Base-by-base conservation (phyloP, 2,113 vertebrate species). In the Jacana jacana region DNA sequence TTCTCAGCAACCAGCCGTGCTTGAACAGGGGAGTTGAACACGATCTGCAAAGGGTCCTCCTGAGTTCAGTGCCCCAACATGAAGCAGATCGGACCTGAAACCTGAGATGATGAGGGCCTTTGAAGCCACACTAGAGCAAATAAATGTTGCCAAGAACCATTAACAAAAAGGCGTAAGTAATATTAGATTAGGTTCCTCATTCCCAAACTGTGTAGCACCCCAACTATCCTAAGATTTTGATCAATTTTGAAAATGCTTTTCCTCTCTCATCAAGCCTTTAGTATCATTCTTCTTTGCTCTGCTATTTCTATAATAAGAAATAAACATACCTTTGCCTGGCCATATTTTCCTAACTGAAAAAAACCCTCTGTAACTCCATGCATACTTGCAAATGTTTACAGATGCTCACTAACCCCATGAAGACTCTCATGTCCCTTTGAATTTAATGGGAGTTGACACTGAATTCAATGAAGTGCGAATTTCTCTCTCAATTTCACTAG, bases 341-440 rank as follows among this genome's bases (percentile, higher is more conserved):
- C 52, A 42, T 15, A 60, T 95, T 77, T 79, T 87, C 9, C 68
- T 39, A 89, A 35, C 58, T 68, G 86, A 84, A 89, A 94, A 96
- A 95, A 95, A 91, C 92, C 83, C n/a, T n/a, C n/a, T 94, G 85
- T 87, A 93, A 93, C 81, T 82, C 76, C 63, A 27, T 37, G 30
- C 73, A 42, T 33, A 40, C 81, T 91, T 87, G 66, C 81, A 72
- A 91, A 69, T 94, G 89, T 94, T 97, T 96, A 87, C 81, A 94
- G 86, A 80, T 96, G 93, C 89, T 97, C 89, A 88, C 66, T 95
- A 92, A 93, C 87, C 87, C 95, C 5, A 3, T 87, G 93, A 95
- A 91, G 83, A 71, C 69, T 96, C 57, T 91, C 63, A 12, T 17
- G 88, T 81, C 60, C 92, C 84, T 94, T 76, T 96, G 92, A 96